Base-by-base conservation (phyloP, 1,140 invertebrate genomes). In the Neodiprion lecontei region DNA sequence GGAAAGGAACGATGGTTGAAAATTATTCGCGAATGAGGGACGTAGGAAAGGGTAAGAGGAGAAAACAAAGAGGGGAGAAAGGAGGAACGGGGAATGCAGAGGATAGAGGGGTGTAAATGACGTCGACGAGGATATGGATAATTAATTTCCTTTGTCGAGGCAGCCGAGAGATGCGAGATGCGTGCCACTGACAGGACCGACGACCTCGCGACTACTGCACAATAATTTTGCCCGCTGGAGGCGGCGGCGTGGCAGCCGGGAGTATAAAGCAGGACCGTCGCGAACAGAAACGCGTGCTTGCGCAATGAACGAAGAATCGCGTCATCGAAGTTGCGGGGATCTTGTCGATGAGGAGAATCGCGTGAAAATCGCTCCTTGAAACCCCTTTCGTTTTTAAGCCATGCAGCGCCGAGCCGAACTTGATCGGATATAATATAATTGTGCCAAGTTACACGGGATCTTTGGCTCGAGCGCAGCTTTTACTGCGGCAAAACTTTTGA, bases 101-200 rank as follows among this genome's bases (percentile, higher is more conserved):
- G 69, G 48, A 8, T 28, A 40, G 14, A 12, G 23, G 28, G 28
- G 74, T 70, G 69, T 23, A 50, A 14, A 71, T 50, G 70, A 48
- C 48, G 40, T 71, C 70, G 23, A 17, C 21, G 21, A 40, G 21
- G 48, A 71, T 61, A 69, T 49, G 61, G 70, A 71, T 75, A 75
- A 75, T 75, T 75, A 75, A 75, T 75, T 75, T 75, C 74, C 74
- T 75, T 75, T 75, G 74, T 75, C 21, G 61, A 12, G 69, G 69
- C 70, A 61, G 70, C 11, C 69, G 23, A 21, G 74, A 53, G 69
- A 70, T 40, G 74, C 48, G 74, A 71, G 68, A 61, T 48, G 73
- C 68, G 14, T 75, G 74, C 69, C 48, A 23, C 48, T 71, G 70
- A 71, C 70, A 71, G 70, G 10, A 40, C 70, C 40, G 53, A 61